These are phyloP conservation scores for Andrena chrysosceles DNA, from an alignment of 2,888 invertebrate genomes.

Conservation along the genomic window DNA sequence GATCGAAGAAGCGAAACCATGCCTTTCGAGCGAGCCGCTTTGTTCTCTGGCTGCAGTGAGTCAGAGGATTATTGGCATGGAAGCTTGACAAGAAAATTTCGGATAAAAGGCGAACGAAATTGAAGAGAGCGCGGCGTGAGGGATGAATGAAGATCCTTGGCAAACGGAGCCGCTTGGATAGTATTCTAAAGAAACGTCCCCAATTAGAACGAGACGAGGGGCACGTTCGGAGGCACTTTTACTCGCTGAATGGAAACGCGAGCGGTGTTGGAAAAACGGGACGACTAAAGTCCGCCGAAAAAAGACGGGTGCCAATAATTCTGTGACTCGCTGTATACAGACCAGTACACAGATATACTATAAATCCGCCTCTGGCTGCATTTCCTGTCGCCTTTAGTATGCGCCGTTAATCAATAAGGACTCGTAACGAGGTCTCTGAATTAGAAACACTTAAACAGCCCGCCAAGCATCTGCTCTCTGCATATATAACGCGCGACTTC, in stretches of 20 bases:
- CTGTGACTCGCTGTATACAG: constrained; percentile 8
- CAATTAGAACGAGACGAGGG: too few relatives aligned
- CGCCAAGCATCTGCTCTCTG: not conserved
- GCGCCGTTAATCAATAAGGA: constrained; percentile 50
- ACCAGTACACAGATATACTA: constrained; percentile 30
- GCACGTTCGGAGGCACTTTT: too few relatives aligned
- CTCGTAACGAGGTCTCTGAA: constrained; percentile 38
- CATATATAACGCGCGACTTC: not conserved
- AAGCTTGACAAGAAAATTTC: not conserved
- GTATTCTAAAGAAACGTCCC: too few relatives aligned
- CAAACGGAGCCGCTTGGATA: too few relatives aligned
- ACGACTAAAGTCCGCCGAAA: too few relatives aligned
- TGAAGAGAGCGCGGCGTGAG: too few relatives aligned
- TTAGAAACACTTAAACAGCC: constrained; percentile 30
- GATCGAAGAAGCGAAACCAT: constrained; percentile 11
- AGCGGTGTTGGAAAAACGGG: too few relatives aligned
- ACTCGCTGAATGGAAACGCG: too few relatives aligned
- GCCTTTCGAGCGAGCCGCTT: constrained; percentile 9
- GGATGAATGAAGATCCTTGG: too few relatives aligned
- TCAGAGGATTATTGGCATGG: not conserved
- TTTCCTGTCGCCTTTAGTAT: constrained; percentile 36
- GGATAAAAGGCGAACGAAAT: too few relatives aligned
- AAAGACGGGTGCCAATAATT: too few relatives aligned
- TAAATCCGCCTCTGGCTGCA: constrained; percentile 38
- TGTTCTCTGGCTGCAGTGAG: not conserved